phyloP scores from a whole-genome alignment of 2,888 invertebrate species.

The Clitarchus hookeri region DNA sequence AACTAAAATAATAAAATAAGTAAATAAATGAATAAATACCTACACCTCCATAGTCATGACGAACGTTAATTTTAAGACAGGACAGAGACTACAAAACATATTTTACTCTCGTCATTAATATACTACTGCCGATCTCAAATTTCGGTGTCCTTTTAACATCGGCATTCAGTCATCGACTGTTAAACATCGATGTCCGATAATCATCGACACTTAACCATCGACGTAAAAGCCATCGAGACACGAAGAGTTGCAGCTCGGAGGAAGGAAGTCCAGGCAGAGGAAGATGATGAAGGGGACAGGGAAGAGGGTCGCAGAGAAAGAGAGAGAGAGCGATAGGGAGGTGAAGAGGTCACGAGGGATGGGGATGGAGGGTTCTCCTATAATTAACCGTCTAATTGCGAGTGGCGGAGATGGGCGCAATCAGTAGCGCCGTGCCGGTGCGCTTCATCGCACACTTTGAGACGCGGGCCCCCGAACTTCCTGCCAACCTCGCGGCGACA shows the following conservation, averaged over 20 bases:
- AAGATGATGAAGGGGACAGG: background rate
- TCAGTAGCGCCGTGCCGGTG: background rate
- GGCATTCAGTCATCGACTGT: too few species aligned
- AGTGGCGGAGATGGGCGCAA: conserved; percentile 23
- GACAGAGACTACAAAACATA: too few species aligned
- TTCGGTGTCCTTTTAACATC: too few species aligned
- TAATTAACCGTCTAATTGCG: conserved; percentile 43
- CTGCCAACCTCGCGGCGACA: conserved; percentile 22
- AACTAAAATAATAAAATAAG: too few species aligned
- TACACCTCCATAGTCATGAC: too few species aligned
- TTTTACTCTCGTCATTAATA: too few species aligned
- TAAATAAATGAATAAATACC: too few species aligned
- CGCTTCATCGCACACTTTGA: conserved; percentile 42
- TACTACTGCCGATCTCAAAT: too few species aligned
- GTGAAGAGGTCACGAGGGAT: conserved; percentile 17
- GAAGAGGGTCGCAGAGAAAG: conserved; percentile 25
- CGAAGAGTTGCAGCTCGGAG: background rate
- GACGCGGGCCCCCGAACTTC: conserved; percentile 34
- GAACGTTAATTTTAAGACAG: too few species aligned
- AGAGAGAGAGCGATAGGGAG: conserved; percentile 18
- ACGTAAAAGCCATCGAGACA: too few species aligned
- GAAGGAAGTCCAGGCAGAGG: conserved; percentile 10
- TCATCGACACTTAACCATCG: too few species aligned
- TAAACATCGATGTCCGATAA: too few species aligned
- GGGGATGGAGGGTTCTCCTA: conserved; percentile 25